phyloP scores from a whole-genome alignment of 2,888 invertebrate genomes.

The Acrocera orbiculus region DNA sequence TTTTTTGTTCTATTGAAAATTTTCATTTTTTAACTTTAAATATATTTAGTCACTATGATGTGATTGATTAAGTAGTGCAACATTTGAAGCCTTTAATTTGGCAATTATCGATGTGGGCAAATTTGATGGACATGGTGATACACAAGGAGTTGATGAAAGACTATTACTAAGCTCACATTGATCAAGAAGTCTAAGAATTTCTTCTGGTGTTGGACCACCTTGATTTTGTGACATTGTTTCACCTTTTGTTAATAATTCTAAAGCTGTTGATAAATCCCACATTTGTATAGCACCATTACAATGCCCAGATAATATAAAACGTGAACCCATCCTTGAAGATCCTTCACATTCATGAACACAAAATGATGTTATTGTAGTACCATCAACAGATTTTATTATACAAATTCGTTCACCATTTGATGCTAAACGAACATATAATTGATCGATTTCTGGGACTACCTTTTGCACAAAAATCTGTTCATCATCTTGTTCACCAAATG shows the following conservation, averaged over 20 bases:
- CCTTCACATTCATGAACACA: constrained; percentile 97
- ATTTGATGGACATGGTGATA: constrained; percentile 46
- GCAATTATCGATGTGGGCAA: constrained; percentile 30
- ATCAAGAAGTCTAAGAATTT: constrained; percentile 76
- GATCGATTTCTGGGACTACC: constrained; percentile 92
- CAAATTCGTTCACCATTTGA: constrained; percentile 93
- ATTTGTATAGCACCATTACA: constrained; percentile 86
- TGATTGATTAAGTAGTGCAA: constrained; percentile 41
- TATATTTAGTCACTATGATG: constrained; percentile 15
- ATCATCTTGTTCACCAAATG: constrained; percentile 95
- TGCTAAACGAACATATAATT: constrained; percentile 81
- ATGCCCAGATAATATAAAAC: constrained; percentile 84
- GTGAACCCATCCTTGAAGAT: constrained; percentile 77
- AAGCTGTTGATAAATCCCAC: constrained; percentile 95
- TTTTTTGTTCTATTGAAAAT: too few relatives aligned
- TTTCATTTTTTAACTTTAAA: background rate
- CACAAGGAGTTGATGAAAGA: constrained; percentile 53
- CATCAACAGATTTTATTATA: constrained; percentile 86
- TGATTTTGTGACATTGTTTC: constrained; percentile 35
- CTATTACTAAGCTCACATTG: constrained; percentile 84
- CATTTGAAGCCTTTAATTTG: constrained; percentile 40
- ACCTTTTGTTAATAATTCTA: constrained; percentile 63
- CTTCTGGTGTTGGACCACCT: constrained; percentile 85
- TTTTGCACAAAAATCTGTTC: constrained; percentile 97
- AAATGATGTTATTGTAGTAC: constrained; percentile 84